Conservation (phyloP, 2,888 invertebrate genomes). For the Cryptophagus acutangulus region DNA sequence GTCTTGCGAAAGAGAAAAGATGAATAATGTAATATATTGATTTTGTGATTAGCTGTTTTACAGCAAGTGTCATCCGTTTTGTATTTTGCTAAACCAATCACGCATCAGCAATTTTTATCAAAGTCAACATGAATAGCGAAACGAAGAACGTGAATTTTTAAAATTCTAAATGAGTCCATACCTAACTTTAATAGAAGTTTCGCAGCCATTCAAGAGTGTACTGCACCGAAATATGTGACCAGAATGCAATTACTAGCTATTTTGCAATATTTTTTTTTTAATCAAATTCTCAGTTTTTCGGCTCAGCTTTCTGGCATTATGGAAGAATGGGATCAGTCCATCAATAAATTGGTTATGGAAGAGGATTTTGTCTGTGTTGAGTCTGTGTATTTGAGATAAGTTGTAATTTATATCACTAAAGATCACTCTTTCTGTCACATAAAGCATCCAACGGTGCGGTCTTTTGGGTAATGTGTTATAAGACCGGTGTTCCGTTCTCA, state of each 20-base stretch:
- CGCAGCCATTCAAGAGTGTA: too few species aligned
- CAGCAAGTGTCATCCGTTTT: constrained; percentile 30
- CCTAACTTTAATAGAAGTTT: background rate
- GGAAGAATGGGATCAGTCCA: too few species aligned
- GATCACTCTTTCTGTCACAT: constrained; percentile 23
- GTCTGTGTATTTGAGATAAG: constrained; percentile 24
- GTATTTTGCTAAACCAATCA: constrained; percentile 32
- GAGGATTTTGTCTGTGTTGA: too few species aligned
- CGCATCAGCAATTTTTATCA: constrained; percentile 34
- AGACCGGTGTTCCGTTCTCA: constrained; percentile 4
- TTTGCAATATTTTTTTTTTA: too few species aligned
- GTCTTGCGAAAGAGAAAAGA: constrained; percentile 17
- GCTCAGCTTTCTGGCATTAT: too few species aligned
- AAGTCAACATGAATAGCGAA: constrained; percentile 8
- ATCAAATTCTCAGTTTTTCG: too few species aligned
- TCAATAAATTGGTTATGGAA: too few species aligned
- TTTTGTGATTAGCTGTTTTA: constrained; percentile 34
- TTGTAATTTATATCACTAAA: constrained; percentile 22
- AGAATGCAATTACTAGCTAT: background rate
- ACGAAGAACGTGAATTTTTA: constrained; percentile 19
- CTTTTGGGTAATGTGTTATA: constrained; percentile 4
- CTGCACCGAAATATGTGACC: background rate
- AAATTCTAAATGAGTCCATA: constrained; percentile 27
- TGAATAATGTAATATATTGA: constrained; percentile 36
- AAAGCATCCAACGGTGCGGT: constrained; percentile 13